These are phyloP conservation scores for Brachyhypopomus occidentalis DNA, from an alignment of 2,113 vertebrate species.

Conservation along the genomic window DNA sequence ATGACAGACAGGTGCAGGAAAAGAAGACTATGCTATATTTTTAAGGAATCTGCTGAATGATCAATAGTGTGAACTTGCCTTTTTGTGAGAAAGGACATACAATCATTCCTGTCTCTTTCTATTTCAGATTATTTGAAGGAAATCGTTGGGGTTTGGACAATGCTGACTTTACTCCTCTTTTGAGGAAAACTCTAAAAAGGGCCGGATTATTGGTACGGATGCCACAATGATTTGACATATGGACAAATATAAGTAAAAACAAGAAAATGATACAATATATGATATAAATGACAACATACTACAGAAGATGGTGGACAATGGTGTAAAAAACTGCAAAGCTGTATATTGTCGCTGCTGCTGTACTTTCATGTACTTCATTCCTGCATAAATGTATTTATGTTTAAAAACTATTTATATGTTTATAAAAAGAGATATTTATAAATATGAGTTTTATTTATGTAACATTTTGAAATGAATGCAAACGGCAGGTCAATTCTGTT, in stretches of 20 bases:
- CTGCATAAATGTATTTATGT: slow-evolving; percentile 86
- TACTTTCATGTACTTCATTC: slow-evolving; percentile 79
- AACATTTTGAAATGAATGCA: slow-evolving; percentile 78
- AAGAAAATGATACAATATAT: slow-evolving; percentile 53
- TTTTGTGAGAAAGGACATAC: background rate
- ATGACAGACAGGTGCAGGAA: background rate
- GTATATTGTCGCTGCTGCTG: slow-evolving; percentile 81
- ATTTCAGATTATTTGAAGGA: slow-evolving; percentile 63
- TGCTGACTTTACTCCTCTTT: slow-evolving; percentile 65
- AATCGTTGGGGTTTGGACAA: slow-evolving; percentile 67
- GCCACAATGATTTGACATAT: slow-evolving; percentile 66
- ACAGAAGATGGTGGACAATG: slow-evolving; percentile 65
- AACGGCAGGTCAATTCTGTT: slow-evolving; percentile 82
- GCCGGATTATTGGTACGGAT: slow-evolving; percentile 71
- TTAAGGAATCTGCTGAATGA: no score
- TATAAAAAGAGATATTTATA: slow-evolving; percentile 87
- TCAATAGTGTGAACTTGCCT: no score
- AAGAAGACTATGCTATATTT: no score
- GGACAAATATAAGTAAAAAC: slow-evolving; percentile 65
- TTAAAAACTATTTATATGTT: slow-evolving; percentile 84
- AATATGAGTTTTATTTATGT: slow-evolving; percentile 85
- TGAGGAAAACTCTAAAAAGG: slow-evolving; percentile 63
- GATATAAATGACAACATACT: slow-evolving; percentile 61
- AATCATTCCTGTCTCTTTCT: slow-evolving; percentile 26
- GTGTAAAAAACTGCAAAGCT: slow-evolving; percentile 76